phyloP scores from a whole-genome alignment of 1,140 invertebrate genomes.

The Penaeus japonicus region DNA sequence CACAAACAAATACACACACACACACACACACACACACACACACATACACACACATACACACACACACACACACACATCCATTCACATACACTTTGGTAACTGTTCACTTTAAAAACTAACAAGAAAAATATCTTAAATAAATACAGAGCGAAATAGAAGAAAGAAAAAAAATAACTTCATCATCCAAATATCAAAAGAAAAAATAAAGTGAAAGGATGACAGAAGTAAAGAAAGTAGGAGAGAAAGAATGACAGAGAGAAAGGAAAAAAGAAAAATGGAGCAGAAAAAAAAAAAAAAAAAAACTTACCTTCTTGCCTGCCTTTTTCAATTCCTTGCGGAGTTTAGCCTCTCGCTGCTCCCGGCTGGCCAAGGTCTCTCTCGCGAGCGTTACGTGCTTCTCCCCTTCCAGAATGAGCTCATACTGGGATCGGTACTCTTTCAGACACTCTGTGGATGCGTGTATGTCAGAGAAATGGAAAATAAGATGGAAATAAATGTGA shows the following conservation, averaged over 20 bases:
- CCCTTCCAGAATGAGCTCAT: slow-evolving; percentile 69
- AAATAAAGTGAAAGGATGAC: no score
- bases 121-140: no score
- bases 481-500: background rate
- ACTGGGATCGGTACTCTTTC: slow-evolving; percentile 67
- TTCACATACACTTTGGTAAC: no score
- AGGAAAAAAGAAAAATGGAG: background rate
- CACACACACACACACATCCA: no score
- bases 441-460: slow-evolving; percentile 63
- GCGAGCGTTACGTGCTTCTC: slow-evolving; percentile 67
- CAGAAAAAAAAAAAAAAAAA: background rate
- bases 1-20: no score
- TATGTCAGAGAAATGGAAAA: background rate
- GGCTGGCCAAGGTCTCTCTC: slow-evolving; percentile 64
- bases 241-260: background rate
- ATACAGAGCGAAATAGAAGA: no score
- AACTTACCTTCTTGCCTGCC: slow-evolving; percentile 63
- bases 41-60: no score
- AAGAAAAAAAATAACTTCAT: no score
- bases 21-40: no score
- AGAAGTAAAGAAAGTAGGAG: no score
- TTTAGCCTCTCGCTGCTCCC: slow-evolving; percentile 66
- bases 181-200: no score
- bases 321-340: slow-evolving; percentile 67
- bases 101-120: no score